Base-by-base conservation (phyloP, 2,888 invertebrate genomes). In the Frankliniella intonsa region DNA sequence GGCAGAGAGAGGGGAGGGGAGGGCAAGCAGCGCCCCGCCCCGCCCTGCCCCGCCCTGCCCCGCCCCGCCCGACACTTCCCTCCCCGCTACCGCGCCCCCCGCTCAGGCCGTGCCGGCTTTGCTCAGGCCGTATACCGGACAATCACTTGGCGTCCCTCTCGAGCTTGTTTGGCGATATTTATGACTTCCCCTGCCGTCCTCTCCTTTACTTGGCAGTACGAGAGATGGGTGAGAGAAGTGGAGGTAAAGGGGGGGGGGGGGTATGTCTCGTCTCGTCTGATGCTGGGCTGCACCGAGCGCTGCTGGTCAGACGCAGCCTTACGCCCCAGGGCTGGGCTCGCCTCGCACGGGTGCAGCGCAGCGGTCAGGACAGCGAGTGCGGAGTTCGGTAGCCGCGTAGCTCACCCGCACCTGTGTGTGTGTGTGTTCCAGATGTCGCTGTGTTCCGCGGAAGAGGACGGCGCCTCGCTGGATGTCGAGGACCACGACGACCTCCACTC, bases 371-470 rank as follows among this genome's bases (percentile, higher is more conserved):
- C 81, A 80, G 80, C 81, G 81, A 81, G 81, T 82, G 82, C 81
- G 79, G n/a, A n/a, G n/a, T n/a, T 55, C 10, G 55, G 62, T 17
- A 62, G 14, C 17, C 62, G 62, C n/a, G 62, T 62, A 19, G 17
- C 7, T 62, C 19, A 62, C 62, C 14, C 19, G 14, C 14, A 19
- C 55, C 83, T 81, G 80, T 81, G 51, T 81, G 83, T 81, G 80
- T 50, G 38, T 83, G 62, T 65, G 81, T 76, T 50, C 69, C 81
- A 81, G 82, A 82, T 49, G 83, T 55, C 93, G 81, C 93, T 94
- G 87, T 93, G 93, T 84, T 93, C 93, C 0, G 93, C 93, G 3
- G 93, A 91, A 0, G 94, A 93, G 84, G 94, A 94, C 85, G 91
- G 93, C 83, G 91, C 91, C 81, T 86, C 88, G 82, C 89, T 89